A percentile compares a stretch with the other conserved stretches of the same genome.
These are phyloP conservation scores for Aelia acuminata DNA, from an alignment of 2,888 invertebrate species.

Conservation along the genomic window DNA sequence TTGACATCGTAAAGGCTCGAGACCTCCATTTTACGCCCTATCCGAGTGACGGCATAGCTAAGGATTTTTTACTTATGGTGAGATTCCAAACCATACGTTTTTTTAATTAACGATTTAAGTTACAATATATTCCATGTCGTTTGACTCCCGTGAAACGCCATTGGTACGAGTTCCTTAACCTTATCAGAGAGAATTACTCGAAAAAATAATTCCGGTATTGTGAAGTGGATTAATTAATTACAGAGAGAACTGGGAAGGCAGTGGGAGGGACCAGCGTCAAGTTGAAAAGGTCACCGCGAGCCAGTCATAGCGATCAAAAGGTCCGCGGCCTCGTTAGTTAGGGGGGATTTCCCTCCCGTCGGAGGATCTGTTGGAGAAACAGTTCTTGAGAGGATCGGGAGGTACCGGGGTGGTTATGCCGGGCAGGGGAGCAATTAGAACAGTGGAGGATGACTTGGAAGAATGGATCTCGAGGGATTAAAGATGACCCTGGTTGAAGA, in stretches of 20 bases:
- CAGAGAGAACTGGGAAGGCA: not conserved
- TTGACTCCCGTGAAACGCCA: too few species aligned
- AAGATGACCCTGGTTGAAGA: too few species aligned
- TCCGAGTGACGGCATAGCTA: too few species aligned
- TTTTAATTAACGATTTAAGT: too few species aligned
- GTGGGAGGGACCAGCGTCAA: not conserved
- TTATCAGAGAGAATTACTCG: constrained; percentile 4
- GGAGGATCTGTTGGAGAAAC: not conserved
- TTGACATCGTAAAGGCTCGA: too few species aligned
- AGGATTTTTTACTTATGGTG: too few species aligned
- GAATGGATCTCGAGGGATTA: not conserved
- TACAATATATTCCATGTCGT: too few species aligned
- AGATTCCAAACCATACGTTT: too few species aligned
- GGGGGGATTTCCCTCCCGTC: not conserved
- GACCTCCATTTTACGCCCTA: too few species aligned
- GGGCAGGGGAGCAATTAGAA: not conserved
- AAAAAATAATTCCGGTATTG: not conserved
- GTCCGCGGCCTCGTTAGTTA: not conserved
- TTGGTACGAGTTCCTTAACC: not conserved
- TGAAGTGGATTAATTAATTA: constrained; percentile 14
- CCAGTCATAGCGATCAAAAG: constrained; percentile 3
- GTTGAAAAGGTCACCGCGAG: not conserved
- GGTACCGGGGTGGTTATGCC: too few species aligned
- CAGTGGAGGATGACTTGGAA: not conserved
- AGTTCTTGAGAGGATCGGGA: not conserved